Evolutionary conservation across 2,888 invertebrate genomes (phyloP), one percentile per base, ranked within the genome.

Genomic region (Psococerastis gibbosa): DNA sequence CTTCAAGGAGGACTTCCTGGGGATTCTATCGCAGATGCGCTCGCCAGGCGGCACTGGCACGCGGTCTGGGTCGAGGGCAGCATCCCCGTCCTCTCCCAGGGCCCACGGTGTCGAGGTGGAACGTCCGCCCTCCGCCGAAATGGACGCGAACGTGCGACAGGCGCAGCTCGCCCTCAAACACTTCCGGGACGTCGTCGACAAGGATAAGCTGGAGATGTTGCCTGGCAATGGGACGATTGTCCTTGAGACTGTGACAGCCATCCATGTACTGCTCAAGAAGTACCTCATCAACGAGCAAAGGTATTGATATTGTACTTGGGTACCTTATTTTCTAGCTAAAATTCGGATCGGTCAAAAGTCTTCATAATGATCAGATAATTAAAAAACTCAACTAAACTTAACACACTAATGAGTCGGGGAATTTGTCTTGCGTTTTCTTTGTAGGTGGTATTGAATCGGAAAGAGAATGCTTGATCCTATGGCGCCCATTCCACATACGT

Each of bases 191-290:
- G 91, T 91, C 48, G 85, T 92, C 52, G 75, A 80, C 48, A 89
- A 88, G 65, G 78, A 85, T 62, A 91, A 84, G 63, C 68, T 88
- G 56, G 88, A 91, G 67, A 87, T 92, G 73, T 67, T 94, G 53
- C 87, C 91, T 2, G 91, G 88, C 49, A 88, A 91, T 62, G 89
- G 89, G 49, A 89, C 89, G 42, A 81, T 92, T 55, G 84, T 92
- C 49, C 70, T 94, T 59, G 92, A 94, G 63, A 85, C 83, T 45
- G 83, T 92, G 52, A 83, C 87, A 58, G 78, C 79, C 58, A 84
- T 88, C 62, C 83, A 84, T 63, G 75, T 77, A 44, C 60, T 64
- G 42, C 58, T 68, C 48, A 67, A 66, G 50, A 65, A 65, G 17
- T 66, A 64, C 49, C 57, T 66, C 18, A 59, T 66, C 42, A 64